Base-by-base conservation (phyloP, 1,140 invertebrate genomes). In the Drosophila saltans region DNA sequence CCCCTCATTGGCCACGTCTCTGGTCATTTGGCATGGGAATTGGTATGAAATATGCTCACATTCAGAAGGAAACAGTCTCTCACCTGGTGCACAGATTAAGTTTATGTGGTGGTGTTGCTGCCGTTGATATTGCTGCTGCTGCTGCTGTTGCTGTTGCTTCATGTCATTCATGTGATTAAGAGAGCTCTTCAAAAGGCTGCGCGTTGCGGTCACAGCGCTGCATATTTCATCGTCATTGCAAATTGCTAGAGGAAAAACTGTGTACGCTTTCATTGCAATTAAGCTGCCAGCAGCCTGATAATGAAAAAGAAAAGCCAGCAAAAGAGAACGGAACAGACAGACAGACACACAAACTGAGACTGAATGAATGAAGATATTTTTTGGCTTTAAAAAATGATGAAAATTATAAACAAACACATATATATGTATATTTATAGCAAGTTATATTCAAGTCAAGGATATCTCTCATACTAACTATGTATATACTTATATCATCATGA, bases 111-210 rank as follows among this genome's bases (percentile, higher is more conserved):
- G 66, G 60, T 52, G 80, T 11, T 61, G 40, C 36, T 40, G 39
- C 6, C 2, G 8, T 26, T 52, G 21, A 21, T 21, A 48, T 48
- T 48, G 43, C 43, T 9, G 43, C 21, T 26, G 77, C 52, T 78
- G 72, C 67, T 52, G 80, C 10, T 36, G 33, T 1, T 36, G 72
- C 67, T 52, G 80, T 11, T 62, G 26, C 21, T 41, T 21, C 24
- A 45, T 79, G 77, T 80, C 81, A 77, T 84, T 84, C 81, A 84
- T 81, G 82, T 85, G 82, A 85, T 85, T 85, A 86, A 85, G 82
- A 70, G 59, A 41, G 11, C 43, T 59, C 65, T 59, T 68, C 56
- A 63, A 73, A 73, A 68, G 66, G 59, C 69, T 71, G 58, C 56
- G 43, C 56, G 55, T 33, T 56, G 70, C 66, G 62, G 71, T 72